A percentile compares a stretch with the other conserved stretches of the same genome.
Evolutionary conservation across 2,888 invertebrate genomes (phyloP).

Genomic region (Zonitis immaculata): DNA sequence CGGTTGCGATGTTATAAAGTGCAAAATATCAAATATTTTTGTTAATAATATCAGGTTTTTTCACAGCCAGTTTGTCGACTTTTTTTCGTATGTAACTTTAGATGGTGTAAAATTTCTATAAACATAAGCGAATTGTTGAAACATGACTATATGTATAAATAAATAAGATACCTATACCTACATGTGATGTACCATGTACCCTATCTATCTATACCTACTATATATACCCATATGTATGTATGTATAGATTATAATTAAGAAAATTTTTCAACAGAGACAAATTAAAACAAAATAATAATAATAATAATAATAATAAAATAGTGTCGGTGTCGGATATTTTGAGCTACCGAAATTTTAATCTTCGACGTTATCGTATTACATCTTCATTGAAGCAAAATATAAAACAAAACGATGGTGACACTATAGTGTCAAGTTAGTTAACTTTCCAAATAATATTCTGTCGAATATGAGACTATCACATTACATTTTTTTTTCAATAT

Average conservation of each 20-base stretch:
- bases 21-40: not conserved
- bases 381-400: constrained; percentile 26
- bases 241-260: too few species aligned
- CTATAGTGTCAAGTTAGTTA: constrained; percentile 21
- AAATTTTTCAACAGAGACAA: too few species aligned
- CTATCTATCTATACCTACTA: too few species aligned
- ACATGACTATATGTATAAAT: not conserved
- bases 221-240: too few species aligned
- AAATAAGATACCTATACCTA: too few species aligned
- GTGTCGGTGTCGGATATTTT: constrained; percentile 11
- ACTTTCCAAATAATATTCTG: constrained; percentile 20
- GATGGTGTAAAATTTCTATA: not conserved
- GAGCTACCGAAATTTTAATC: constrained; percentile 24
- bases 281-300: too few species aligned
- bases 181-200: too few species aligned
- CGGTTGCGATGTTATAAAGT: not conserved
- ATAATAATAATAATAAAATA: too few species aligned
- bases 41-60: not conserved
- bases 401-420: constrained; percentile 26
- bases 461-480: not conserved
- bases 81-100: not conserved
- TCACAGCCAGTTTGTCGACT: not conserved
- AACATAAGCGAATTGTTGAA: not conserved
- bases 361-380: constrained; percentile 26
- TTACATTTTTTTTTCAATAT: not conserved